These are phyloP conservation scores for Vannuccia rotundouncinata DNA, from an alignment of 2,888 invertebrate species.

Conservation along the genomic window DNA sequence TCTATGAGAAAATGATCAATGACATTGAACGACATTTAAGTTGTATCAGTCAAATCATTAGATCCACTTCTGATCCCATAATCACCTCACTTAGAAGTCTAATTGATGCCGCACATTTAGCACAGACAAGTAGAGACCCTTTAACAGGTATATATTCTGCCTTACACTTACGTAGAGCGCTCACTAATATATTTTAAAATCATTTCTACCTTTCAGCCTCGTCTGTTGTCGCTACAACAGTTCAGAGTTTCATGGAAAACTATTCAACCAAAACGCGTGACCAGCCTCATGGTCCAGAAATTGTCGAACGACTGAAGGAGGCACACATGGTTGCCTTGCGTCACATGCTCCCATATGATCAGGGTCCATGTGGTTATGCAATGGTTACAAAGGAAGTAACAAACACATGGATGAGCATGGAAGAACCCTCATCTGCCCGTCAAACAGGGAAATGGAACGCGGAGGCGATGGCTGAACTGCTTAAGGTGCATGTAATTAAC, in stretches of 20 bases:
- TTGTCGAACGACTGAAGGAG: conserved; percentile 39
- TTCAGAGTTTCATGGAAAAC: conserved; percentile 33
- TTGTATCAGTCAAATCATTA: conserved; percentile 1
- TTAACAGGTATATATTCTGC: too few relatives aligned
- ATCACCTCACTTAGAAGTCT: neutral
- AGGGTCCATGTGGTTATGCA: conserved; percentile 25
- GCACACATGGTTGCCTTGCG: conserved; percentile 38
- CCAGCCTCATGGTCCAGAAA: conserved; percentile 35
- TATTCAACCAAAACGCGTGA: conserved; percentile 21
- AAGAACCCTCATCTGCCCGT: conserved; percentile 27
- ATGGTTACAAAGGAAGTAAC: conserved; percentile 39
- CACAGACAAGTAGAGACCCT: neutral
- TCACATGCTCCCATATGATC: conserved; percentile 33
- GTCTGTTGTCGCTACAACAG: neutral
- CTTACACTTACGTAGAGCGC: too few relatives aligned
- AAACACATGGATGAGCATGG: conserved; percentile 37
- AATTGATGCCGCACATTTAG: conserved; percentile 30
- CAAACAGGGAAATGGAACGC: conserved; percentile 68
- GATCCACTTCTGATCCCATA: conserved; percentile 11
- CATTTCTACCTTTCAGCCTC: too few relatives aligned
- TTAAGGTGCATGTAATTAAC: conserved; percentile 74
- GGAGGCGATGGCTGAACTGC: conserved; percentile 80
- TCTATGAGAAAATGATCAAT: conserved; percentile 17
- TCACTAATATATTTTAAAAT: too few relatives aligned
- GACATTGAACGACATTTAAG: conserved; percentile 36